Percentiles rank a stretch among this genome's conserved stretches.
These are phyloP conservation scores for Spilarctia lutea DNA, from an alignment of 2,888 invertebrate species.

Conservation along the genomic window DNA sequence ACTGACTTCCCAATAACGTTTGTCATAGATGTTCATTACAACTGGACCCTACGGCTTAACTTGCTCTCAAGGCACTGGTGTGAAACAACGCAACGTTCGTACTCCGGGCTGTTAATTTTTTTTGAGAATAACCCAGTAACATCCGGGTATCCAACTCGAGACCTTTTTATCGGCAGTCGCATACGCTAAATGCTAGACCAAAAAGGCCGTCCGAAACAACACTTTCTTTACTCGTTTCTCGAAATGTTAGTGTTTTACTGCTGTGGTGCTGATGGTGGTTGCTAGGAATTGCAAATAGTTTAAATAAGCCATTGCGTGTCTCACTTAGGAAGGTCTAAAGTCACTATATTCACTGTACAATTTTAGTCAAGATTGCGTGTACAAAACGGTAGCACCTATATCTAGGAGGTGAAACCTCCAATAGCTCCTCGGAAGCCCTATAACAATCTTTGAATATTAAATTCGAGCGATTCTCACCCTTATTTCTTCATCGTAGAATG, in stretches of 20 bases:
- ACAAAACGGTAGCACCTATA: slow-evolving; percentile 52
- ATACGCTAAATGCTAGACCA: no score
- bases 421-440: slow-evolving; percentile 72
- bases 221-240: not conserved
- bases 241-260: not conserved
- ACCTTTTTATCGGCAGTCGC: no score
- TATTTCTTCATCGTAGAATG: slow-evolving; percentile 55
- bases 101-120: no score
- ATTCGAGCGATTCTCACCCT: slow-evolving; percentile 55
- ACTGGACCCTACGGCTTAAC: no score
- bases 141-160: no score
- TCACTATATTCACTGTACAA: slow-evolving; percentile 22
- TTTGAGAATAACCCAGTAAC: no score
- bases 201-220: no score
- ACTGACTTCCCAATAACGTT: no score
- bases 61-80: no score
- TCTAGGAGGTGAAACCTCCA: slow-evolving; percentile 71
- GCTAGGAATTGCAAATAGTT: not conserved
- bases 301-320: not conserved
- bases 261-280: not conserved
- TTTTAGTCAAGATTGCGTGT: slow-evolving; percentile 35
- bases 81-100: no score
- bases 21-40: no score
- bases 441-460: slow-evolving; percentile 54
- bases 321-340: not conserved